Percentiles rank a stretch among this genome's conserved stretches.
Evolutionary conservation across 2,888 invertebrate genomes (phyloP).

Genomic region (Acrobasis consociella): DNA sequence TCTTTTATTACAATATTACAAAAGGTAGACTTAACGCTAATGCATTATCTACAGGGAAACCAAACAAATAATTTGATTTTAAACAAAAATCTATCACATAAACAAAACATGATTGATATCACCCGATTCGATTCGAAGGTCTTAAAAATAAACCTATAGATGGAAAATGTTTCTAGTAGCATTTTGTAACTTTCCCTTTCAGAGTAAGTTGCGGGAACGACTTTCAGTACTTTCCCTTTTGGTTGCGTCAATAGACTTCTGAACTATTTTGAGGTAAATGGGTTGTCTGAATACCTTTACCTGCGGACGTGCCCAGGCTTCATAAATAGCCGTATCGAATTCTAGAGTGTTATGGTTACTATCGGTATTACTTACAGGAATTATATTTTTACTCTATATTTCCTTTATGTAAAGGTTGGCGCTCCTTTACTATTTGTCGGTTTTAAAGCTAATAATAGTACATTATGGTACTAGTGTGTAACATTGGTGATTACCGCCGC

Average conservation of each 20-base stretch:
- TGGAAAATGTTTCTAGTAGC: neutral
- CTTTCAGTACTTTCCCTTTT: slow-evolving; percentile 14
- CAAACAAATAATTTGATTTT: too few species aligned
- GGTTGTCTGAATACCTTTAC: slow-evolving; percentile 10
- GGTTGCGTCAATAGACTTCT: neutral
- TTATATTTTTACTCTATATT: neutral
- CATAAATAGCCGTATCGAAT: neutral
- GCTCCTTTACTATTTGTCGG: too few species aligned
- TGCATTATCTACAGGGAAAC: too few species aligned
- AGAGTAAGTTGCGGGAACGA: slow-evolving; percentile 1
- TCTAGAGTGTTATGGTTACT: neutral
- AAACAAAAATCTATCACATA: too few species aligned
- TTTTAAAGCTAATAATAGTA: too few species aligned
- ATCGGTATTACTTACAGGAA: neutral
- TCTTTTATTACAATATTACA: too few species aligned
- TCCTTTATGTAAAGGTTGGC: too few species aligned
- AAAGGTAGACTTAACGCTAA: too few species aligned
- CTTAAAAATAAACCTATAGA: neutral
- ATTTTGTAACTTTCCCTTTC: slow-evolving; percentile 6
- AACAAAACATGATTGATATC: neutral
- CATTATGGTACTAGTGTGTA: too few species aligned
- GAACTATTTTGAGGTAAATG: slow-evolving; percentile 7
- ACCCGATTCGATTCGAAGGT: neutral
- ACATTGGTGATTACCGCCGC: too few species aligned
- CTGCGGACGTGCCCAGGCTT: slow-evolving; percentile 3